A percentile compares a stretch with the other conserved stretches of the same genome.
Evolutionary conservation across 1,140 invertebrate genomes (phyloP).

Genomic region (Pseudomyrmex pallidus): DNA sequence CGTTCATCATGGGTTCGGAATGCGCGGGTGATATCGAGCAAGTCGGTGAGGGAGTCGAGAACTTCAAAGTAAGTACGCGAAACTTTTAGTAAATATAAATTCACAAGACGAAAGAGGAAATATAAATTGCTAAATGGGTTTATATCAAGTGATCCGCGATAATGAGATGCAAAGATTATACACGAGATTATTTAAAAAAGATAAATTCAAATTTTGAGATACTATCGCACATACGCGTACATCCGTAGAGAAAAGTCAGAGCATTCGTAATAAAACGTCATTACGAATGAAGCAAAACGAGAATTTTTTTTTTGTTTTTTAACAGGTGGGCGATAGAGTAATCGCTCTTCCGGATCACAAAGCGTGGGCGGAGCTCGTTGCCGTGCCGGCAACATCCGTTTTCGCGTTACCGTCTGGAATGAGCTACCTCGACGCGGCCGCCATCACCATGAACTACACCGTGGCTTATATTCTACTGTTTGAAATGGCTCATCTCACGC

Average conservation of each 20-base stretch:
- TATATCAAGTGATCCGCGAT: too few relatives aligned
- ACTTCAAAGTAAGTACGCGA: slow-evolving; percentile 89
- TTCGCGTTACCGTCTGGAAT: slow-evolving; percentile 92
- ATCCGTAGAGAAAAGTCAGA: too few relatives aligned
- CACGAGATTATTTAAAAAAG: too few relatives aligned
- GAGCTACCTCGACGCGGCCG: slow-evolving; percentile 92
- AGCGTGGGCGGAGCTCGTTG: slow-evolving; percentile 94
- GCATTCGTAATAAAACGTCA: too few relatives aligned
- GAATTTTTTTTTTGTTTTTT: neutral
- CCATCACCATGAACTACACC: slow-evolving; percentile 94
- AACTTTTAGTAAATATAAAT: slow-evolving; percentile 49
- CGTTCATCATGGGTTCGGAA: slow-evolving; percentile 95
- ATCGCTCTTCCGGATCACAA: slow-evolving; percentile 93
- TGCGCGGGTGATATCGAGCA: slow-evolving; percentile 94
- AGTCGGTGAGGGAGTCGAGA: slow-evolving; percentile 92
- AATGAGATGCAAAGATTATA: too few relatives aligned
- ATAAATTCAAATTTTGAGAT: too few relatives aligned
- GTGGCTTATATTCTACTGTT: slow-evolving; percentile 95
- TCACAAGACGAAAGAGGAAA: slow-evolving; percentile 4
- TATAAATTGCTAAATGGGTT: slow-evolving; percentile 38
- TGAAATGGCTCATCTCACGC: slow-evolving; percentile 91
- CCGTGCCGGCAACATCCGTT: slow-evolving; percentile 91
- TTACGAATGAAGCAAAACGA: too few relatives aligned
- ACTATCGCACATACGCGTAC: too few relatives aligned
- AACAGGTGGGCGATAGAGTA: slow-evolving; percentile 93